A percentile compares a stretch with the other conserved stretches of the same genome.
phyloP scores from a whole-genome alignment of 2,888 invertebrate species.

The Xestobium rufovillosum region DNA sequence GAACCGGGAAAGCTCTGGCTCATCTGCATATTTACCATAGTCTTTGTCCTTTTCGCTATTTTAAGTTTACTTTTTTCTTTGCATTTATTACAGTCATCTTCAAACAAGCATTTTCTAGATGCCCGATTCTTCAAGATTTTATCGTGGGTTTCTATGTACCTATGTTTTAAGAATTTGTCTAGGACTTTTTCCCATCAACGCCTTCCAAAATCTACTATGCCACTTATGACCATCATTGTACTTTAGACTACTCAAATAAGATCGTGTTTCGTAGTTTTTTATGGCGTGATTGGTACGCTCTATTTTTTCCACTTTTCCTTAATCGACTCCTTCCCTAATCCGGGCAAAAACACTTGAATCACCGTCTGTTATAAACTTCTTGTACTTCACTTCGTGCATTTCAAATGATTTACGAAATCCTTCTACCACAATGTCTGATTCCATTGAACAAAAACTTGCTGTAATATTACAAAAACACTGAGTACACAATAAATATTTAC shows the following conservation, averaged over 20 bases:
- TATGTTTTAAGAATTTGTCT: background rate
- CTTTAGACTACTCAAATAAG: background rate
- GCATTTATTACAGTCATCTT: background rate
- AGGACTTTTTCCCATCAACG: background rate
- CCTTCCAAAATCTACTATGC: background rate
- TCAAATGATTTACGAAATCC: no score
- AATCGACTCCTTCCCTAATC: no score
- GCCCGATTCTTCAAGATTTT: background rate
- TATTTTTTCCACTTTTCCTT: slow-evolving; percentile 18
- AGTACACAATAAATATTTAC: no score
- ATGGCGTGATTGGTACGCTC: slow-evolving; percentile 23
- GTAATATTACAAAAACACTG: no score
- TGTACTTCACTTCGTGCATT: no score
- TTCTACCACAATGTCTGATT: no score
- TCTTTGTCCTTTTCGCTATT: slow-evolving; percentile 1
- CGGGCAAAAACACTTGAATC: no score
- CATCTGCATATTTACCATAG: slow-evolving; percentile 11
- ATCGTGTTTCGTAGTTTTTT: slow-evolving; percentile 21
- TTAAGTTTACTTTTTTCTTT: slow-evolving; percentile 1
- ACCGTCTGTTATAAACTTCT: no score
- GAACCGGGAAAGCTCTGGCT: background rate
- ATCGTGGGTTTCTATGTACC: background rate
- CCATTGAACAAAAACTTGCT: no score
- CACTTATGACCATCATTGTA: slow-evolving; percentile 1
- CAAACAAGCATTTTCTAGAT: background rate